phyloP scores from a whole-genome alignment of 2,797 vertebrate species.

The Peromyscus aztecus region DNA sequence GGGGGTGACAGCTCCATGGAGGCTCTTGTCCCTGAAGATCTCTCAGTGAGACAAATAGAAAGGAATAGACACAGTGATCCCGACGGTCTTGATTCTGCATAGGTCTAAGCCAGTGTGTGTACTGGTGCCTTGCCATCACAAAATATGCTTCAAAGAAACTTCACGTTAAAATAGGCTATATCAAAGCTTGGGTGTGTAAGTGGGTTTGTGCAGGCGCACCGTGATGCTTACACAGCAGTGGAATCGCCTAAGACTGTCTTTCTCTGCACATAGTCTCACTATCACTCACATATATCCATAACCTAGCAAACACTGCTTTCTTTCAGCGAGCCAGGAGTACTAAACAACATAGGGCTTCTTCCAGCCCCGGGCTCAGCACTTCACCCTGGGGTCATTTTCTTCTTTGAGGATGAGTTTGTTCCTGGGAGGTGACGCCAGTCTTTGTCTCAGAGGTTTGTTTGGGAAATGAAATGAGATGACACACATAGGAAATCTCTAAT shows the following conservation, averaged over 20 bases:
- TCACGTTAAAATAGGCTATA: not conserved
- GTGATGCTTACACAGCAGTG: not conserved
- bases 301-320: not conserved
- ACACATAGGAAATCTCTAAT: not conserved
- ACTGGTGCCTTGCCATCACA: not conserved
- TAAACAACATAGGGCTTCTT: not conserved
- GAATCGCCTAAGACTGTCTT: not conserved
- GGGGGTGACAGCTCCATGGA: not conserved
- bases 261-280: not conserved
- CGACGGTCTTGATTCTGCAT: accelerated
- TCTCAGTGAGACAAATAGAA: not conserved
- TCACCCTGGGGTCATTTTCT: not conserved
- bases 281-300: not conserved
- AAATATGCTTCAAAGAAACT: not conserved
- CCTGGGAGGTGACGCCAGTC: not conserved
- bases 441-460: not conserved
- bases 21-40: no score
- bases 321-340: not conserved
- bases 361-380: not conserved
- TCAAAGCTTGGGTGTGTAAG: no score
- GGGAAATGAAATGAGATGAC: not conserved
- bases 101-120: not conserved
- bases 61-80: not conserved
- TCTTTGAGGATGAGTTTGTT: not conserved
- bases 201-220: not conserved